Conservation (phyloP, 1,140 invertebrate genomes). For the Diabrotica undecimpunctata region DNA sequence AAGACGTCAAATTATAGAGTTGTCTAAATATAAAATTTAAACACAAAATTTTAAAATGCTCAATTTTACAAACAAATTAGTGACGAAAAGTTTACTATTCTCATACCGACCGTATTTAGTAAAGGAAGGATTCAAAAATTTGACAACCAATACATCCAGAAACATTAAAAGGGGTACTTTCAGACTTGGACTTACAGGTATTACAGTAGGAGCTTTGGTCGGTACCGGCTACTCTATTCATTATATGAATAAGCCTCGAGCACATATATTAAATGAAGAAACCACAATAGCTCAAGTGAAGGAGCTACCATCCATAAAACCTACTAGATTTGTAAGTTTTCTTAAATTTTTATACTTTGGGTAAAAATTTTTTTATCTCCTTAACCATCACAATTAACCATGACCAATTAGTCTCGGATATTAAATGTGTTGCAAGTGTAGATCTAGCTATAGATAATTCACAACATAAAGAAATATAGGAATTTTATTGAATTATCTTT, state of each 20-base stretch:
- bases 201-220: conserved; percentile 51
- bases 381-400: conserved; percentile 8
- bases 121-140: too few species aligned
- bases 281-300: conserved; percentile 50
- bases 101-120: too few species aligned
- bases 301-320: conserved; percentile 50
- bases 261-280: conserved; percentile 50
- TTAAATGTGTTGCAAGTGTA: too few species aligned
- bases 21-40: too few species aligned
- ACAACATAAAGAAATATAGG: too few species aligned
- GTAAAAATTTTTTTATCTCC: conserved; percentile 1
- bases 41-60: too few species aligned
- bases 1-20: too few species aligned
- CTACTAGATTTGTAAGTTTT: conserved; percentile 37
- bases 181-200: conserved; percentile 52
- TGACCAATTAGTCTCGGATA: too few species aligned
- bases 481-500: too few species aligned
- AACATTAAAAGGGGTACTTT: conserved; percentile 33
- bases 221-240: conserved; percentile 53
- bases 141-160: background rate
- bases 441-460: too few species aligned
- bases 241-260: conserved; percentile 45
- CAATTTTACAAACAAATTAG: too few species aligned
- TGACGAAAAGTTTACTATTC: too few species aligned
- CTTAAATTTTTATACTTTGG: background rate